Percentiles rank a stretch among this genome's conserved stretches.
phyloP scores from a whole-genome alignment of 92 coral and sea anemone genomes.

The Epizoanthus rinbou region DNA sequence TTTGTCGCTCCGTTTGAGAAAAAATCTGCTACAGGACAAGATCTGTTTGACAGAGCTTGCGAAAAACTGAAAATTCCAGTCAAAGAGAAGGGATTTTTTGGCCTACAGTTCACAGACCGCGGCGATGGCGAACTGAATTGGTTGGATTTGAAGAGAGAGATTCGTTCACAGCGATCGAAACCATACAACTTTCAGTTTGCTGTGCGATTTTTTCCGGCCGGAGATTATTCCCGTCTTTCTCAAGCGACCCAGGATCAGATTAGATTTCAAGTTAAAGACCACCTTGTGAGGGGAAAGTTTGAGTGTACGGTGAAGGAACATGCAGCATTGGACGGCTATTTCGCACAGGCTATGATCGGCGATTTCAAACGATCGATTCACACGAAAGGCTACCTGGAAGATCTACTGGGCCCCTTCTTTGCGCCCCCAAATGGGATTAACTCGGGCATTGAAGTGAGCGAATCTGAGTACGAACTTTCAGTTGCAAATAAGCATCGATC shows the following conservation, averaged over 20 bases:
- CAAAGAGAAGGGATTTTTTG: slow-evolving; percentile 65
- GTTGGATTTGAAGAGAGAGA: slow-evolving; percentile 64
- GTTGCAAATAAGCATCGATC: slow-evolving; percentile 74
- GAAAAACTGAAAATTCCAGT: slow-evolving; percentile 60
- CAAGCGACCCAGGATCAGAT: slow-evolving; percentile 66
- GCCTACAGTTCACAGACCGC: slow-evolving; percentile 82
- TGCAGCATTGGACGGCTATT: slow-evolving; percentile 81
- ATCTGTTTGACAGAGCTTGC: slow-evolving; percentile 67
- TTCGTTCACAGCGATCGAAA: slow-evolving; percentile 78
- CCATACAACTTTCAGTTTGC: slow-evolving; percentile 94
- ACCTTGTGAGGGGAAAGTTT: slow-evolving; percentile 80
- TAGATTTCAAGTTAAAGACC: slow-evolving; percentile 87
- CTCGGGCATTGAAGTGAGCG: slow-evolving; percentile 73
- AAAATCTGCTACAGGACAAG: slow-evolving; percentile 78
- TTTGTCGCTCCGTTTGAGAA: slow-evolving; percentile 66
- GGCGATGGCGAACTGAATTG: slow-evolving; percentile 93
- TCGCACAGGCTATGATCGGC: slow-evolving; percentile 86
- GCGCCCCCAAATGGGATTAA: slow-evolving; percentile 94
- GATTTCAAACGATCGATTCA: slow-evolving; percentile 78
- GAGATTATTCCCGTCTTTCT: slow-evolving; percentile 51
- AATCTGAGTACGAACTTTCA: slow-evolving; percentile 75
- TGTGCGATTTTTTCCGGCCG: slow-evolving; percentile 78
- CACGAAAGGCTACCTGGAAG: slow-evolving; percentile 85
- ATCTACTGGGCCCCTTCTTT: slow-evolving; percentile 79
- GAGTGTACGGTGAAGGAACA: slow-evolving; percentile 72